Base-by-base conservation (phyloP, 2,888 invertebrate genomes). In the Heliconius ethilla region DNA sequence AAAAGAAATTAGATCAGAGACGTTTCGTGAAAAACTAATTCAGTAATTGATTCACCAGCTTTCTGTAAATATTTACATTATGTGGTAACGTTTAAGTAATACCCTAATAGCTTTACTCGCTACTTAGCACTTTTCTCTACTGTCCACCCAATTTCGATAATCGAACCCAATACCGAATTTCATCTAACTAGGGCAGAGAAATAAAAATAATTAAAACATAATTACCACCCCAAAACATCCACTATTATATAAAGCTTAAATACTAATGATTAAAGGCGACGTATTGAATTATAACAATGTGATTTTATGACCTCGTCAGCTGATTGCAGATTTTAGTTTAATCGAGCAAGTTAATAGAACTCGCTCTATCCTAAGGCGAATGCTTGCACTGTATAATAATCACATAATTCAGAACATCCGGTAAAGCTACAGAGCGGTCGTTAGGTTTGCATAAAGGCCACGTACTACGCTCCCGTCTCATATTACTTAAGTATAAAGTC, bases 391-490 rank as follows among this genome's bases (percentile, higher is more conserved):
- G 79, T 78, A 81, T 81, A 81, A 81, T 81, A 79, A 81, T 80
- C 79, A 77, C 79, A 79, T 81, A 81, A 81, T 80, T 81, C 79
- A 78, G 77, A 75, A 74, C 78, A 78, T 78, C 77, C 78, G 79
- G 69, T 77, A 79, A 78, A 78, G 70, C 55, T 78, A 75, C 70
- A 59, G 69, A 73, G 67, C 75, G 70, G 75, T 78, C 78, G 77
- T 80, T 81, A 75, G 77, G 76, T 81, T 79, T 80, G 76, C 79
- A 82, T 80, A 78, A 78, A 78, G 73, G 63, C 75, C 55, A 66
- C 74, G 63, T 74, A 63, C 74, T 33, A 40, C 55, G 55, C 29
- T 51, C 65, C 69, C 65, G 25, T 67, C 73, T 70, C 76, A 76
- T 62, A 15, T n/a, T 40, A 67, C 55, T 66, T 63, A 73, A 15